These are phyloP conservation scores for Botrylloides violaceus DNA, from an alignment of 23 tunicate species.

Conservation along the genomic window DNA sequence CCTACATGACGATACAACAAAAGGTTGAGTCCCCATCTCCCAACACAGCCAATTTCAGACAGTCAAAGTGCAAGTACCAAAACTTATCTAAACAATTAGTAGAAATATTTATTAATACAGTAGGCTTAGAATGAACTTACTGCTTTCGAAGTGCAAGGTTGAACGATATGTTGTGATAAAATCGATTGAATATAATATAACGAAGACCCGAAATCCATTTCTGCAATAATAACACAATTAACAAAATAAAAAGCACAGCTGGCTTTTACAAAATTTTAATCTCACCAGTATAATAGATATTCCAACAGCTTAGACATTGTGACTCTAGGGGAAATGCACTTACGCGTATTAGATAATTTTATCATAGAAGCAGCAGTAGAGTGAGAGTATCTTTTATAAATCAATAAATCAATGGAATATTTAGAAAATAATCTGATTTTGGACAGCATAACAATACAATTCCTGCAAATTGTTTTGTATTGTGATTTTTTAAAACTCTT, in stretches of 20 bases:
- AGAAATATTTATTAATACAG: no score
- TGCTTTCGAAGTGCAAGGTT: constrained; percentile 7
- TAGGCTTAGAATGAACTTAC: constrained; percentile 6
- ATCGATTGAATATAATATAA: constrained; percentile 12
- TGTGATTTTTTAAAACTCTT: not conserved
- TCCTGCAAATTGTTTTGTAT: not conserved
- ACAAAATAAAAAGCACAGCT: not conserved
- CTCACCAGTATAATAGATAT: no score
- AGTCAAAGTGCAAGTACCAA: no score
- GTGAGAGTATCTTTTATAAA: not conserved
- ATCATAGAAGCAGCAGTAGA: not conserved
- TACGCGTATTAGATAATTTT: no score
- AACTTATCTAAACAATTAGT: no score
- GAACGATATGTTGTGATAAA: not conserved
- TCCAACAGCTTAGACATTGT: no score
- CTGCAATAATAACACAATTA: not conserved
- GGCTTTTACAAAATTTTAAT: not conserved
- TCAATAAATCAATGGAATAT: not conserved
- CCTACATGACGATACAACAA: no score
- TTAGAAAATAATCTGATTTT: not conserved
- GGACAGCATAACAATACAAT: not conserved
- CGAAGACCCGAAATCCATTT: constrained; percentile 30
- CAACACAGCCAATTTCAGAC: no score
- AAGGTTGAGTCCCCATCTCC: no score
- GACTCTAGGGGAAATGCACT: no score